A percentile compares a stretch with the other conserved stretches of the same genome.
Conservation (phyloP, 2,797 vertebrate species). For the Botia almorhae region DNA sequence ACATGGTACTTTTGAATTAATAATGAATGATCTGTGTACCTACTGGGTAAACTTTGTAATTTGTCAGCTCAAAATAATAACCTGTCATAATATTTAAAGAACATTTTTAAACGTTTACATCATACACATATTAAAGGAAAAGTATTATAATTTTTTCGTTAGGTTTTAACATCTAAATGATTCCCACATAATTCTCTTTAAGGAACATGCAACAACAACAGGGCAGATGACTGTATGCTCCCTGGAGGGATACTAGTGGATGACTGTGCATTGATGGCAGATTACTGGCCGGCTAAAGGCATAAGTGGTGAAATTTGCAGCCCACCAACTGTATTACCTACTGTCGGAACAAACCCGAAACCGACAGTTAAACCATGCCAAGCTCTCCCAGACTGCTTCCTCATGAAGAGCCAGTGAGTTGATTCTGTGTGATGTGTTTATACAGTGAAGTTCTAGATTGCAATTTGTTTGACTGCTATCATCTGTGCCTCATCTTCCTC, state of each 20-base stretch:
- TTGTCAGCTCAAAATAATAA: too few species aligned
- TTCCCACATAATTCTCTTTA: constrained; percentile 28
- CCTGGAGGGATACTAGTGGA: constrained; percentile 75
- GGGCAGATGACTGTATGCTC: constrained; percentile 86
- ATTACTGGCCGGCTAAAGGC: constrained; percentile 84
- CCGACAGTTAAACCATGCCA: constrained; percentile 67
- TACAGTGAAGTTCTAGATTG: neutral
- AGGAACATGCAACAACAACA: constrained; percentile 91
- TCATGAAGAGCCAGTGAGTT: constrained; percentile 73
- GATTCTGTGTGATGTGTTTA: neutral
- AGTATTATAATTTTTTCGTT: too few species aligned
- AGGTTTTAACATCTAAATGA: neutral
- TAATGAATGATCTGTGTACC: too few species aligned
- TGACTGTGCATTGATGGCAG: constrained; percentile 84
- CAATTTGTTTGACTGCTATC: neutral
- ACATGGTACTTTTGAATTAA: too few species aligned
- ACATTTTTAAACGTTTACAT: too few species aligned
- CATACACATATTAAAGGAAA: too few species aligned
- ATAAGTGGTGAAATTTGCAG: constrained; percentile 81
- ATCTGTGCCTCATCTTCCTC: neutral
- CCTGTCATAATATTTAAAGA: too few species aligned
- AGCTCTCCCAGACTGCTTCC: constrained; percentile 68
- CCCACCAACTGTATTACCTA: constrained; percentile 62
- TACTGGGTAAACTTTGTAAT: too few species aligned
- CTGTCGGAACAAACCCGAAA: constrained; percentile 55